These are phyloP conservation scores for Serrognathus titanus DNA, from an alignment of 2,888 invertebrate genomes.

Conservation along the genomic window DNA sequence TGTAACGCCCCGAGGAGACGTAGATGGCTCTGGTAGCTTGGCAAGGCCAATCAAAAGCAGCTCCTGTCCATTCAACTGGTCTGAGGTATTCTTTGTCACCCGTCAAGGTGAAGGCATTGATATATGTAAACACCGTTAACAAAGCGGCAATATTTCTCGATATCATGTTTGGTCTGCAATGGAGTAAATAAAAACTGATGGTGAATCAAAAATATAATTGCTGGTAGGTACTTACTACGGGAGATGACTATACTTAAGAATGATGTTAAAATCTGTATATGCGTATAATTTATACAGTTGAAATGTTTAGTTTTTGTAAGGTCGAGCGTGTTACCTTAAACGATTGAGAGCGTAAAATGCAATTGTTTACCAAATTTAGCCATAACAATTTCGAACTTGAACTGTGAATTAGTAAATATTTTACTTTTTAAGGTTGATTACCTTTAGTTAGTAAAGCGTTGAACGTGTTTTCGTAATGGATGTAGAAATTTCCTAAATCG, in stretches of 20 bases:
- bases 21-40: slow-evolving; percentile 55
- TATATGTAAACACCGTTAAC: slow-evolving; percentile 17
- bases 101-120: slow-evolving; percentile 9
- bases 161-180: slow-evolving; percentile 10
- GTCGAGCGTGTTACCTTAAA: background rate
- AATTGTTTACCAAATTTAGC: no score
- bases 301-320: background rate
- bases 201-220: no score
- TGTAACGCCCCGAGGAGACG: slow-evolving; percentile 55
- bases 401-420: no score
- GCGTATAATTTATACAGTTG: background rate
- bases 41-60: slow-evolving; percentile 51
- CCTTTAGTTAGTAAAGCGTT: no score
- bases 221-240: no score
- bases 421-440: no score
- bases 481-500: no score
- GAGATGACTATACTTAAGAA: no score
- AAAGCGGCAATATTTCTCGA: slow-evolving; percentile 17
- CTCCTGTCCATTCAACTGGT: slow-evolving; percentile 39
- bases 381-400: no score
- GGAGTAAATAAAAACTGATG: background rate
- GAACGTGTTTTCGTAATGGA: no score
- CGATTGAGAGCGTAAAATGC: no score
- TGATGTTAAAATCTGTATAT: no score
- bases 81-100: slow-evolving; percentile 30